Conservation (phyloP, 2,888 invertebrate species). For the Ennomos erosarius region DNA sequence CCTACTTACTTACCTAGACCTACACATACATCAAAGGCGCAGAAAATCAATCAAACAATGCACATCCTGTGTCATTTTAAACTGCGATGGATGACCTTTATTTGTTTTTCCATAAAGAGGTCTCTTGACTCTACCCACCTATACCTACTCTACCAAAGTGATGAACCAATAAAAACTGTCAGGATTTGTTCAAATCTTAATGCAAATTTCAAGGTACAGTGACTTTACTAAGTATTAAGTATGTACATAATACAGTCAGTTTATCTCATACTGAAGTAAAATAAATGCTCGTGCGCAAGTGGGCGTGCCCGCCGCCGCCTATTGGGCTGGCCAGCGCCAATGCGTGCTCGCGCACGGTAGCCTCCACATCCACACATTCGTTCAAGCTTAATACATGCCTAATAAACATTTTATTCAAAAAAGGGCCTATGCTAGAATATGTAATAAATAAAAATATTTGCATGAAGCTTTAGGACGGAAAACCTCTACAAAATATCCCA, state of each 20-base stretch:
- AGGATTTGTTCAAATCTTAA: too few relatives aligned
- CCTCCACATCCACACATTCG: constrained; percentile 42
- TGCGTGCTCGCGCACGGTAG: constrained; percentile 81
- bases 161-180: too few relatives aligned
- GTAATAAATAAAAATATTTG: background rate
- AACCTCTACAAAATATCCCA: constrained; percentile 17
- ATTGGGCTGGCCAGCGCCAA: constrained; percentile 79
- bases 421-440: constrained; percentile 2
- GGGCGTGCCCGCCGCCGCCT: constrained; percentile 72
- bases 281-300: constrained; percentile 42
- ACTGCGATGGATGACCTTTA: too few relatives aligned
- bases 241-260: background rate
- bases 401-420: constrained; percentile 36
- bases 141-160: too few relatives aligned
- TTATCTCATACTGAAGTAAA: constrained; percentile 20
- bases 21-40: too few relatives aligned
- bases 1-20: too few relatives aligned
- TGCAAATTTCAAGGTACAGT: too few relatives aligned
- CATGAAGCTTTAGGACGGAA: background rate
- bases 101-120: too few relatives aligned
- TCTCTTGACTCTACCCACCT: too few relatives aligned
- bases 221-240: background rate
- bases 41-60: too few relatives aligned
- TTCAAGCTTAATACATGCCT: constrained; percentile 33
- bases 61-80: too few relatives aligned